A percentile compares a stretch with the other conserved stretches of the same genome.
phyloP scores from a whole-genome alignment of 2,113 vertebrate species.

The Oplegnathus fasciatus region DNA sequence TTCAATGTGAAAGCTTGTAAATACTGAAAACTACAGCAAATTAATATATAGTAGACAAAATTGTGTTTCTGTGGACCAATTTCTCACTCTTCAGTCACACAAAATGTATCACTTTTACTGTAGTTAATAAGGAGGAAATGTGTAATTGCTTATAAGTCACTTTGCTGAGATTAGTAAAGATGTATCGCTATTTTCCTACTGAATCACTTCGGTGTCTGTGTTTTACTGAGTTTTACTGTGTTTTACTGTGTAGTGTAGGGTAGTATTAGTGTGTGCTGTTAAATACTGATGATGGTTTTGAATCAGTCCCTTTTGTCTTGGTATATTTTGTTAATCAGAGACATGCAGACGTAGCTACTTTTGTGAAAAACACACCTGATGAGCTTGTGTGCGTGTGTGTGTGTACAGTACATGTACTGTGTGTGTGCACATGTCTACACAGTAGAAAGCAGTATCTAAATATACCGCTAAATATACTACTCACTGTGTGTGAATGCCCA shows the following conservation, averaged over 20 bases:
- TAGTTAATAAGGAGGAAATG: not conserved
- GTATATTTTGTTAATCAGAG: not conserved
- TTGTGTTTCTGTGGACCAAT: not conserved
- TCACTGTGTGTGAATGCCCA: not conserved
- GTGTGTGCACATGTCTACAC: not conserved
- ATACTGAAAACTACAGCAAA: not conserved
- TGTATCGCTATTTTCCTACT: constrained; percentile 15
- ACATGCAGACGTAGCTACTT: not conserved
- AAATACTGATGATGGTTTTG: not conserved
- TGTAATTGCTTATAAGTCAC: not conserved
- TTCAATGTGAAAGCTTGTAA: not conserved
- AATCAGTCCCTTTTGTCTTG: not conserved
- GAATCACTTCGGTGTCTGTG: constrained; percentile 1
- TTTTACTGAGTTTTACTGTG: not conserved
- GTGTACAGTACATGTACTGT: not conserved
- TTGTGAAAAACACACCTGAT: not conserved
- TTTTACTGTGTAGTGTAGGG: not conserved
- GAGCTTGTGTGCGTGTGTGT: not conserved
- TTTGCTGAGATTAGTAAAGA: constrained; percentile 34
- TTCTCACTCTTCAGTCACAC: not conserved
- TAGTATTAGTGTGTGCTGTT: not conserved
- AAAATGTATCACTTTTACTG: not conserved
- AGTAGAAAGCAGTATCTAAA: not conserved
- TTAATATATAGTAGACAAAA: too few relatives aligned
- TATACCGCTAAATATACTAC: not conserved